phyloP scores from a whole-genome alignment of 1,140 invertebrate species.

The Heliconius eleuchia region DNA sequence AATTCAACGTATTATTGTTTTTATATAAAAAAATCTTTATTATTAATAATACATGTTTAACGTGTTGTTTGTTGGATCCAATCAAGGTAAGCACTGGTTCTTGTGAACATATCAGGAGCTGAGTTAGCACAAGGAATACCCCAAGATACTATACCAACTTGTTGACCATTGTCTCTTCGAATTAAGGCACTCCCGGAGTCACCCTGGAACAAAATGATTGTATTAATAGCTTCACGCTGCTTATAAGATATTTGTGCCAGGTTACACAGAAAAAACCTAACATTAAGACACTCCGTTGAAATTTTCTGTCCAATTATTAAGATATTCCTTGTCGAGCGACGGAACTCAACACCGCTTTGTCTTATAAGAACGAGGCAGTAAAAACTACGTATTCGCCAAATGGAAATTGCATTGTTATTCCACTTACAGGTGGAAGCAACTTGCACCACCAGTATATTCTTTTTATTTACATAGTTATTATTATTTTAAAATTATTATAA shows the following conservation, averaged over 20 bases:
- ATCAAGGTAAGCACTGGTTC: slow-evolving; percentile 53
- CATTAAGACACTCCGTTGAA: neutral
- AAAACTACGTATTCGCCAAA: too few relatives aligned
- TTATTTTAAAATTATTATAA: too few relatives aligned
- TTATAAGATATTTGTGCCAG: too few relatives aligned
- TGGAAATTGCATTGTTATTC: too few relatives aligned
- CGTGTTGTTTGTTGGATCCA: neutral
- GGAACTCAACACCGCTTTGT: too few relatives aligned
- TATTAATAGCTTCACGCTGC: neutral
- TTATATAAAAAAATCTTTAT: too few relatives aligned
- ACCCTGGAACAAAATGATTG: neutral
- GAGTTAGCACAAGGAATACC: slow-evolving; percentile 82
- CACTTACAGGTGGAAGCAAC: too few relatives aligned
- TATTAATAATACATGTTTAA: too few relatives aligned
- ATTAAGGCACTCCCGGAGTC: slow-evolving; percentile 83
- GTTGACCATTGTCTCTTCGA: slow-evolving; percentile 52
- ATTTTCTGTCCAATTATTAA: neutral
- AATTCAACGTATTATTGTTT: too few relatives aligned
- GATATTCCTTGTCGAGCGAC: too few relatives aligned
- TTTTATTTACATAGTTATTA: too few relatives aligned
- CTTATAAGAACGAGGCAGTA: neutral
- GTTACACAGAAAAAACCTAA: neutral
- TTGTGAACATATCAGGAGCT: slow-evolving; percentile 58
- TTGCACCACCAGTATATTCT: too few relatives aligned
- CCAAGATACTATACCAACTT: slow-evolving; percentile 83